These are phyloP conservation scores for Trichogramma pretiosum DNA, from an alignment of 1,140 invertebrate genomes.

Conservation along the genomic window DNA sequence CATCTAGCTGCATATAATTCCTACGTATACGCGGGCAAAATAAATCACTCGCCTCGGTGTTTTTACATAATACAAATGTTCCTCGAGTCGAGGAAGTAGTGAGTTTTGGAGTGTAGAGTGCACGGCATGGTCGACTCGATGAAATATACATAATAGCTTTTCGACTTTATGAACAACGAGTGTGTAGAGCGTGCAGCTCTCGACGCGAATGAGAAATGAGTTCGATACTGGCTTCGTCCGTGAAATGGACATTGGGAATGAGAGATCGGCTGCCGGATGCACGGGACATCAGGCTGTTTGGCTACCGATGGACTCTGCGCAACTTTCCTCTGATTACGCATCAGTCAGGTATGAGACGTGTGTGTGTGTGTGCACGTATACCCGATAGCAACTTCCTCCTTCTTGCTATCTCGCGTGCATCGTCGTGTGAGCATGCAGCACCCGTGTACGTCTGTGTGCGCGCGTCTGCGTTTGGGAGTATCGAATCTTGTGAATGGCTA, in stretches of 20 bases:
- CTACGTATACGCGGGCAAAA: no score
- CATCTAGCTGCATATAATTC: no score
- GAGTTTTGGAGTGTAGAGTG: no score
- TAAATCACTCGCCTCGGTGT: no score
- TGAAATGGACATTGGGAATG: constrained; percentile 22
- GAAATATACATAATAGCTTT: no score
- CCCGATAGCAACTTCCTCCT: no score
- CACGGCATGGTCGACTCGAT: no score
- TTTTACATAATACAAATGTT: no score
- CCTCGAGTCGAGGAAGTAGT: no score
- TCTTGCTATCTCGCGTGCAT: no score
- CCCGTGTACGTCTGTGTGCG: background rate
- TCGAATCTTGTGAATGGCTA: no score
- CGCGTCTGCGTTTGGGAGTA: background rate
- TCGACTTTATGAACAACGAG: background rate
- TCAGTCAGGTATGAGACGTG: constrained; percentile 19
- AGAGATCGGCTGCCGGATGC: constrained; percentile 19
- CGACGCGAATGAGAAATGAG: constrained; percentile 15
- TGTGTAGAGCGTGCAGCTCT: background rate
- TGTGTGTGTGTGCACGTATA: background rate
- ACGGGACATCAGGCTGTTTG: constrained; percentile 28
- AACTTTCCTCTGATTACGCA: constrained; percentile 27
- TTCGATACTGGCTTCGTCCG: constrained; percentile 18
- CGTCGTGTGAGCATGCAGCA: no score
- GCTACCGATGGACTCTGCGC: constrained; percentile 28